Evolutionary conservation across 2,113 vertebrate genomes (phyloP), one percentile per base, ranked within the genome.

Genomic region (Stomatorhinus ivindoensis): DNA sequence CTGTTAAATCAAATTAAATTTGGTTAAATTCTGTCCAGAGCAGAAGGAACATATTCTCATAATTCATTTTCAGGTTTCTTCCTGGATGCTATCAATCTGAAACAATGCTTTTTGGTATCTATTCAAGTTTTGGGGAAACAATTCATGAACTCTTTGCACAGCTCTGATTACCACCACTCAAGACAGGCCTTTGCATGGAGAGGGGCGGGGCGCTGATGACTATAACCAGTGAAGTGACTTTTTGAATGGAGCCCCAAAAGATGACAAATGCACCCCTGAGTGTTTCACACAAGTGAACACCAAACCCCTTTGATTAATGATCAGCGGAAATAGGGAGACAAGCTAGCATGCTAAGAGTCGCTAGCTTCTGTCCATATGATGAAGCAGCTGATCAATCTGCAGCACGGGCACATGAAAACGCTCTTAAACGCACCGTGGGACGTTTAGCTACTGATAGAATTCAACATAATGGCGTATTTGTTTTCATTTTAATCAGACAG

Each of bases 401-500:
- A 39, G 69, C 48, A 88, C 9, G 31, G 2, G 76, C 44, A 80
- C 65, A 76, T 51, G 47, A 21, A 88, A 76, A 39, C 65, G 10
- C 47, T 31, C 17, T 88, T 80, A 88, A 50, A 88, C 9, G 10
- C 27, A 15, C 27, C 27, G 24, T 13, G 5, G n/a, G 76, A 17
- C 35, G n/a, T 88, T 88, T 61, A 73, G 11, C 61, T 50, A 46
- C 42, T 48, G 87, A 73, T 73, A 73, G 11, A 46, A 73, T 88
- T 73, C 42, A 65, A 15, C n/a, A 61, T 5, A 24, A 88, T 27
- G 46, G 46, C n/a, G 3, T 88, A 88, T 88, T 88, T 88, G 46
- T 88, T 88, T 88, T 76, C 19, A 88, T 88, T 88, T 48, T 47
- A 69, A 48, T 69, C 46, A 50, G 65, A 88, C 83, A 88, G 58